These are phyloP conservation scores for Siniperca chuatsi DNA, from an alignment of 2,113 vertebrate species.

Conservation along the genomic window DNA sequence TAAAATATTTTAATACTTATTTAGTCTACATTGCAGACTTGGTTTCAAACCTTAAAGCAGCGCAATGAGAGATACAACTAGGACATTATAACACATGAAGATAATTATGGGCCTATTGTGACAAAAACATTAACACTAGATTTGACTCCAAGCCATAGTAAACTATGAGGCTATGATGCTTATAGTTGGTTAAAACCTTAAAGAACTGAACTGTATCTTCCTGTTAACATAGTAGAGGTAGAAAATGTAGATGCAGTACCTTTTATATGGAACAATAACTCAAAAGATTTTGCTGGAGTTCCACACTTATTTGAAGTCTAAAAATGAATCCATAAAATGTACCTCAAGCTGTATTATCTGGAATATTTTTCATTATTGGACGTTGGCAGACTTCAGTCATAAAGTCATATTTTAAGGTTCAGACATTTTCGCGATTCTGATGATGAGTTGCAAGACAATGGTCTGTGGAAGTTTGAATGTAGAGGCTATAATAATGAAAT, in stretches of 20 bases:
- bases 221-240: neutral
- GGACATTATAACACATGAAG: no score
- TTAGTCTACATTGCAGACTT: no score
- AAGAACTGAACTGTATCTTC: neutral
- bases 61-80: no score
- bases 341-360: slow-evolving; percentile 26
- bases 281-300: slow-evolving; percentile 10
- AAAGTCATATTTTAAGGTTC: slow-evolving; percentile 48
- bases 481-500: slow-evolving; percentile 58
- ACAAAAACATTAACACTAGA: neutral
- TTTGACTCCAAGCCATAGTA: neutral
- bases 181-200: neutral
- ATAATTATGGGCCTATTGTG: no score
- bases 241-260: neutral
- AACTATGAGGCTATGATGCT: neutral
- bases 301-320: slow-evolving; percentile 34
- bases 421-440: slow-evolving; percentile 56
- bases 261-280: slow-evolving; percentile 29
- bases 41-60: no score
- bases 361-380: slow-evolving; percentile 43
- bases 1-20: no score
- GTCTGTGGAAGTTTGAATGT: slow-evolving; percentile 41
- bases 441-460: slow-evolving; percentile 38
- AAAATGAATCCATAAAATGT: slow-evolving; percentile 46
- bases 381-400: slow-evolving; percentile 56